Evolutionary conservation across 2,113 vertebrate species (phyloP).

Genomic region (Cottus gobio): DNA sequence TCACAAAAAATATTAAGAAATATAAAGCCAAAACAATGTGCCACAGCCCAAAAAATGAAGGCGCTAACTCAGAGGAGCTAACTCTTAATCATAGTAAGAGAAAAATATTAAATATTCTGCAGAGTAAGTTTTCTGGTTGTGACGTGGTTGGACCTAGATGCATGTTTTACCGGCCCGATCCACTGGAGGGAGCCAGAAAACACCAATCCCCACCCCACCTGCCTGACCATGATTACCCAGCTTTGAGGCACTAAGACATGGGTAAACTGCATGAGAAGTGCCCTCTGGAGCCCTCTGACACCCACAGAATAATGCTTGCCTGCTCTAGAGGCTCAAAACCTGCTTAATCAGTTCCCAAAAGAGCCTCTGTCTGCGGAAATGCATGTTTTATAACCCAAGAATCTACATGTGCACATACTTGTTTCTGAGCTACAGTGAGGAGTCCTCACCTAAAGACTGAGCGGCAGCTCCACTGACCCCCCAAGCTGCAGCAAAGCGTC

Average conservation of each 20-base stretch:
- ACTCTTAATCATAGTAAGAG: background rate
- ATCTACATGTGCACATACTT: background rate
- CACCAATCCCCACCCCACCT: no score
- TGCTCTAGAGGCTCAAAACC: no score
- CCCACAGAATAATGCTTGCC: no score
- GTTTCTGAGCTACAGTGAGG: background rate
- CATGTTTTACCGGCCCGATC: no score
- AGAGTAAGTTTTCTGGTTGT: background rate
- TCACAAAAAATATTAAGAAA: background rate
- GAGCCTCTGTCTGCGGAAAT: no score
- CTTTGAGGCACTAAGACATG: no score
- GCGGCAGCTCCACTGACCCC: slow-evolving; percentile 55
- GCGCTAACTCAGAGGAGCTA: background rate
- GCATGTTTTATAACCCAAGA: background rate
- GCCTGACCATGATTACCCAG: no score
- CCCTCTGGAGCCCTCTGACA: no score
- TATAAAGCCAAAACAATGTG: background rate
- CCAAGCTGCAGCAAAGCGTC: slow-evolving; percentile 77
- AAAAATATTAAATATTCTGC: background rate
- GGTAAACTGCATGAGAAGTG: no score
- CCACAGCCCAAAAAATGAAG: background rate
- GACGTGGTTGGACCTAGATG: background rate
- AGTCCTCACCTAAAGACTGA: slow-evolving; percentile 69
- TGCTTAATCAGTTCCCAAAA: no score
- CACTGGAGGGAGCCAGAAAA: no score